Conservation (phyloP, 2,888 invertebrate genomes). For the Orthosia gothica region DNA sequence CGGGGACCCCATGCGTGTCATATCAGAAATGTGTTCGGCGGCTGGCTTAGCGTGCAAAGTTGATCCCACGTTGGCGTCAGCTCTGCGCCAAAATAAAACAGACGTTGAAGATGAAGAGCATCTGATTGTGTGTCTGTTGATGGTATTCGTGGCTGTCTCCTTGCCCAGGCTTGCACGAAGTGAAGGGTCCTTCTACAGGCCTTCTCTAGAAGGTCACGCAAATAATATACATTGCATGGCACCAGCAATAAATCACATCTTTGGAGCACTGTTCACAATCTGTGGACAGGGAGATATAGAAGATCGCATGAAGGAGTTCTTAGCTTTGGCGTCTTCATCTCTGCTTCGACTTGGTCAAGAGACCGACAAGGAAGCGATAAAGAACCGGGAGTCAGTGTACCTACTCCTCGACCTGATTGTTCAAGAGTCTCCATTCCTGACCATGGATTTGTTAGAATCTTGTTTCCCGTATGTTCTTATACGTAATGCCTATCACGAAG, state of each 20-base stretch:
- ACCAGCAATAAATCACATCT: conserved; percentile 98
- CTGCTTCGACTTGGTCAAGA: conserved; percentile 98
- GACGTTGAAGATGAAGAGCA: conserved; percentile 98
- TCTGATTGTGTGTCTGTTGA: conserved; percentile 97
- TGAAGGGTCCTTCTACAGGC: conserved; percentile 97
- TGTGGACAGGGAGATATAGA: conserved; percentile 99
- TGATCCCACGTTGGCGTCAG: conserved; percentile 98
- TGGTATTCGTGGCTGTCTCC: conserved; percentile 99
- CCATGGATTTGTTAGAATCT: conserved; percentile 99
- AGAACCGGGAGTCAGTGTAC: conserved; percentile 99
- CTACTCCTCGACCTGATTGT: conserved; percentile 99
- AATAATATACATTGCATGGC: conserved; percentile 99
- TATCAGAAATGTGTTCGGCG: conserved; percentile 99
- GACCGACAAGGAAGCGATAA: conserved; percentile 98
- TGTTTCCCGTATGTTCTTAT: conserved; percentile 99
- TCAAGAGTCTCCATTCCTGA: conserved; percentile 99
- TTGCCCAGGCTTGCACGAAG: conserved; percentile 98
- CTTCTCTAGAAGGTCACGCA: conserved; percentile 98
- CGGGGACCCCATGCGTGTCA: conserved; percentile 97
- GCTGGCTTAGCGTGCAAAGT: conserved; percentile 98
- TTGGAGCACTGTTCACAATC: conserved; percentile 98
- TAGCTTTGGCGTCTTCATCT: conserved; percentile 98
- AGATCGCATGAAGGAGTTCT: conserved; percentile 99
- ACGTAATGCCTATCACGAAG: conserved; percentile 99
- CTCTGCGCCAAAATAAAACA: conserved; percentile 96